Evolutionary conservation across 2,888 invertebrate species (phyloP), one percentile per base, ranked within the genome.

Genomic region (Galerucella pusilla): DNA sequence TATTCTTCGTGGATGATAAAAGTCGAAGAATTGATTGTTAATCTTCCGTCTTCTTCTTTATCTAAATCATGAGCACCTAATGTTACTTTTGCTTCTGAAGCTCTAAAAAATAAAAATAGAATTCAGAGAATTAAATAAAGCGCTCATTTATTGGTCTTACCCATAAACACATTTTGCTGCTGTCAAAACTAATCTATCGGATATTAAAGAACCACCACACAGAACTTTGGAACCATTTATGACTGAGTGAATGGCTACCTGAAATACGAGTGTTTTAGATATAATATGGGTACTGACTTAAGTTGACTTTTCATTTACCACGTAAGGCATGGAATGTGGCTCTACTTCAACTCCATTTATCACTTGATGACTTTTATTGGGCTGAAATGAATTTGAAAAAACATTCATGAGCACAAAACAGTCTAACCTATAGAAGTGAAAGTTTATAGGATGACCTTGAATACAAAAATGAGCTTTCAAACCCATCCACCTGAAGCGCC

Each of bases 1-100:
- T 87, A 88, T 0, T 83, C 45, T 73, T 87, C 85, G 78, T 89
- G 89, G 5, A 88, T 85, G 49, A 85, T 81, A 73, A 84, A 83
- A 49, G 81, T 79, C 6, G 80, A 82, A 42, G 84, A 79, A 61
- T 73, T 81, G 59, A 84, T 65, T 20, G 77, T 70, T 10, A 83
- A 68, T 79, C 85, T 86, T 2, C 84, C 83, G 1, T 68, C 66
- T 81, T 88, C 88, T 2, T 74, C 71, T 59, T 83, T 79, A 11
- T 77, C 76, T 68, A 86, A 78, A 76, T 85, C 84, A 75, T 87
- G 84, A 16, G 84, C 84, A 11, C 84, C 84, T 14, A 84, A 68
- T 7, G 75, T 78, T 25, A 83, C 70, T 67, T 80, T 77, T 68
- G 74, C 75, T 60, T 79, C 75, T 42, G 64, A 49, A 10, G 79